Evolutionary conservation across 2,113 vertebrate genomes (phyloP).

Genomic region (Siniperca knerii): DNA sequence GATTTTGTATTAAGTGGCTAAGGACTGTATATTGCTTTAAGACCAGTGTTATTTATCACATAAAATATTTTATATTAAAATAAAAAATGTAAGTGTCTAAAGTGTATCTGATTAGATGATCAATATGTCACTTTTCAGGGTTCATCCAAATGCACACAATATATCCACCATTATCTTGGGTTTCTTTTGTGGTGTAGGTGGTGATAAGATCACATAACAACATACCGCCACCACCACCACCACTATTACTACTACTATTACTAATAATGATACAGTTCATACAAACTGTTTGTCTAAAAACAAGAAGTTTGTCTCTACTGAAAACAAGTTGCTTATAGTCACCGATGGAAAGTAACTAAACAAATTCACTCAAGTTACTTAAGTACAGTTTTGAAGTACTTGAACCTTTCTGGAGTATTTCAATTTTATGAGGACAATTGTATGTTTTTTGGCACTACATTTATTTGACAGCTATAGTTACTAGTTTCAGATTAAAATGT

Average conservation of each 20-base stretch:
- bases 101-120: not conserved
- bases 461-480: not conserved
- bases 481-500: not conserved
- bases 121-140: not conserved
- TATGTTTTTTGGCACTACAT: not conserved
- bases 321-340: not conserved
- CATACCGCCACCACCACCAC: not conserved
- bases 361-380: not conserved
- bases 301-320: not conserved
- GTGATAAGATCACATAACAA: not conserved
- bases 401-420: not conserved
- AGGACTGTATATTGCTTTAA: not conserved
- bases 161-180: not conserved
- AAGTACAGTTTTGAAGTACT: not conserved
- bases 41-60: conserved; percentile 34
- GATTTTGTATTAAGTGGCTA: conserved; percentile 39
- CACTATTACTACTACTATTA: not conserved
- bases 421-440: not conserved
- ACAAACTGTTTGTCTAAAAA: not conserved
- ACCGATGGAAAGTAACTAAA: not conserved
- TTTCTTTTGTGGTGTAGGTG: not conserved
- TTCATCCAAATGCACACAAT: conserved; percentile 17
- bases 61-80: conserved; percentile 5
- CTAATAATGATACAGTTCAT: not conserved
- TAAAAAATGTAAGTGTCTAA: not conserved